Conservation (phyloP, 1,140 invertebrate species). For the Drosophila varians region DNA sequence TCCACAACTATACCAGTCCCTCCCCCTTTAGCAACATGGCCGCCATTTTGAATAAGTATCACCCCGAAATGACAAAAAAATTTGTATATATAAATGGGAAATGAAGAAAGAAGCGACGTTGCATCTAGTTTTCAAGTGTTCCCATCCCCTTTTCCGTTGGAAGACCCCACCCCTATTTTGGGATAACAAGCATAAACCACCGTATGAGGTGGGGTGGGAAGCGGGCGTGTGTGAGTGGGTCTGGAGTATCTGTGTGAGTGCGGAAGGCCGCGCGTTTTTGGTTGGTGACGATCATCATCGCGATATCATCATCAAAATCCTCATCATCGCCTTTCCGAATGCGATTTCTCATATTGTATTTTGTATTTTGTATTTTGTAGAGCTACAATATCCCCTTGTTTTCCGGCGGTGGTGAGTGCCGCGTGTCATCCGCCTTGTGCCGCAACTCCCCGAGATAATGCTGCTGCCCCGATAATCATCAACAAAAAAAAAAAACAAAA, state of each 20-base stretch:
- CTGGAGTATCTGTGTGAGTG: constrained; percentile 46
- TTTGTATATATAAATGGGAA: constrained; percentile 18
- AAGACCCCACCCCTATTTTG: constrained; percentile 25
- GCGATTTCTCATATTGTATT: too few relatives aligned
- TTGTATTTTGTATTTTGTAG: too few relatives aligned
- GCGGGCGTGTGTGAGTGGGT: neutral
- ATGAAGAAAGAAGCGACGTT: constrained; percentile 33
- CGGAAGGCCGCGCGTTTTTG: constrained; percentile 63
- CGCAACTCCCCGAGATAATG: constrained; percentile 27
- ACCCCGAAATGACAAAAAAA: neutral
- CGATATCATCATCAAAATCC: constrained; percentile 19
- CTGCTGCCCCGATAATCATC: constrained; percentile 31
- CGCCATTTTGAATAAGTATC: constrained; percentile 26
- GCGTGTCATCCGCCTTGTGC: constrained; percentile 32
- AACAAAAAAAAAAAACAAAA: neutral
- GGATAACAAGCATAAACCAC: constrained; percentile 75
- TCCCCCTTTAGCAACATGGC: constrained; percentile 24
- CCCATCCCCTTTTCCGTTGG: constrained; percentile 3
- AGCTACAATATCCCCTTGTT: neutral
- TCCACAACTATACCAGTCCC: neutral
- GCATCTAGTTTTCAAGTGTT: constrained; percentile 42
- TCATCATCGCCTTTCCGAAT: neutral
- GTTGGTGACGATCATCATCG: constrained; percentile 61
- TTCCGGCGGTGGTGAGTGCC: constrained; percentile 40
- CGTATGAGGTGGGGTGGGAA: constrained; percentile 20